Base-by-base conservation (phyloP, 1,140 invertebrate genomes). In the Oncopodura yosiiana region DNA sequence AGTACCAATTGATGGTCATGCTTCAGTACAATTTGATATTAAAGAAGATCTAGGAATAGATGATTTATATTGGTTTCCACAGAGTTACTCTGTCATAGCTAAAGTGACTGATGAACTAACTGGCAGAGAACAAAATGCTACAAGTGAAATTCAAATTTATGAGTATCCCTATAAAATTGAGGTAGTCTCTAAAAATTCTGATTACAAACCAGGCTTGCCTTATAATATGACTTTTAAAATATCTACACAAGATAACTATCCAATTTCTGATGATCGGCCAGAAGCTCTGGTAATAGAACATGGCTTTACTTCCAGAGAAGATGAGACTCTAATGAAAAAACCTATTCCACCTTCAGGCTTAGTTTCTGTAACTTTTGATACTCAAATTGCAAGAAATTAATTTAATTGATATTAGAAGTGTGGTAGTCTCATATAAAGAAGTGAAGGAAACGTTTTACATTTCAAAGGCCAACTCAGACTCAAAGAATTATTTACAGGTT, bases 111-210 rank as follows among this genome's bases (percentile, higher is more conserved):
- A 91, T 72, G 78, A 76, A 38, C 70, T 85, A 50, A 89, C 86
- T 3, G 78, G 83, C 21, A 74, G 85, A 52, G 77, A 81, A 62
- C 87, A 91, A 67, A 94, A 93, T 70, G 77, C 77, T 9, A 79
- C 85, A 0, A 70, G 78, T 0, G 76, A 79, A 57, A 74, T 92
- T 51, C 78, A 79, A 16, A 69, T 94, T 3, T 81, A 93, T 66
- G 78, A 81, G 53, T 80, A 87, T 59, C 82, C 83, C 24, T 89
- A 92, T 63, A 83, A 81, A 63, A 77, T 95, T 68, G 82, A 87
- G 59, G 74, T 87, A 41, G 77, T 87, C 36, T 81, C 87, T 61
- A 83, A 84, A 1, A 77, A 87, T 3, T 79, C 82, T 46, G 82
- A 81, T 60, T 95, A 87, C 69, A 93, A 93, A 67, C 86, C 88